These are phyloP conservation scores for Caiman crocodilus DNA, from an alignment of 2,797 vertebrate species.

Conservation along the genomic window DNA sequence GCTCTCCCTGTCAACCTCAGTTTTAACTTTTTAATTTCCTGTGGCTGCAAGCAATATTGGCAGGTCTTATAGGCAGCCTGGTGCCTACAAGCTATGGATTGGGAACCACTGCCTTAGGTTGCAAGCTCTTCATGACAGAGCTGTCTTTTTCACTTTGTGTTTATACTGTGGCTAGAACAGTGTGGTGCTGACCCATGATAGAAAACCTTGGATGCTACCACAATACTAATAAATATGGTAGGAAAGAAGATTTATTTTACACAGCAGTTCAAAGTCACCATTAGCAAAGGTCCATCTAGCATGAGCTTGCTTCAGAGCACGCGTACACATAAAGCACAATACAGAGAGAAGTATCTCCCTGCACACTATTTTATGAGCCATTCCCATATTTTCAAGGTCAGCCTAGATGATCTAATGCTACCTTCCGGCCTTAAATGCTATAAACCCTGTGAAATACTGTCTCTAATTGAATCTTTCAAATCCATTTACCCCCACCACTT, in stretches of 20 bases:
- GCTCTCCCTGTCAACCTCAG: too few species aligned
- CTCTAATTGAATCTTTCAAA: conserved; percentile 14
- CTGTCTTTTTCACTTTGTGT: neutral
- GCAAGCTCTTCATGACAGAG: neutral
- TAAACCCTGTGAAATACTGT: neutral
- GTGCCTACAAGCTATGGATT: too few species aligned
- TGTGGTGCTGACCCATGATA: neutral
- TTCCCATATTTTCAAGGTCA: neutral
- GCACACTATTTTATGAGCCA: neutral
- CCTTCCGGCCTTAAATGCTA: neutral
- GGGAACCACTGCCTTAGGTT: neutral
- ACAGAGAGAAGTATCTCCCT: too few species aligned
- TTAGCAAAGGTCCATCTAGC: neutral
- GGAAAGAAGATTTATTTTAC: neutral
- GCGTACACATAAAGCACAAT: neutral
- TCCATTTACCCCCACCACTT: conserved; percentile 18
- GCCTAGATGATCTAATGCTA: neutral
- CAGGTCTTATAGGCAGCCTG: too few species aligned
- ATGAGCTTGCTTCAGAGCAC: neutral
- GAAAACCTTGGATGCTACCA: neutral
- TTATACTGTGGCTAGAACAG: neutral
- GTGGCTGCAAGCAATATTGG: too few species aligned
- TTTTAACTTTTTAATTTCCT: too few species aligned
- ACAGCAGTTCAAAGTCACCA: neutral
- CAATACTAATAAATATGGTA: neutral